Base-by-base conservation (phyloP, 2,797 vertebrate species). In the Lateolabrax maculatus region DNA sequence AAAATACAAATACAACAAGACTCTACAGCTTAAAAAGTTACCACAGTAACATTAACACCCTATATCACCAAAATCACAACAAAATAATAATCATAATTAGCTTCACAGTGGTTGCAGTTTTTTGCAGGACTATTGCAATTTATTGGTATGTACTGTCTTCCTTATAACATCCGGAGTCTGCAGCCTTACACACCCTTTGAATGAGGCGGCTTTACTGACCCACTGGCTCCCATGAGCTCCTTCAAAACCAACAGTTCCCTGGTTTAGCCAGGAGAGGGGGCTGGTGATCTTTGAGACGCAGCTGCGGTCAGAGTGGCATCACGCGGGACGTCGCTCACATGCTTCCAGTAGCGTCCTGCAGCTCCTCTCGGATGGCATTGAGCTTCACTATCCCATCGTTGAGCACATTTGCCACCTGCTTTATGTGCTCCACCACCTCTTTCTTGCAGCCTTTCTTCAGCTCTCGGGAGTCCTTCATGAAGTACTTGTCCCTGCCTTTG, bases 401-500 rank as follows among this genome's bases (percentile, higher is more conserved):
- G 13, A 96, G 92, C 23, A 87, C 13, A 0, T 65, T 83, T 0
- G 93, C 94, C 64, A 94, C 78, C 7, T 73, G 64, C 29, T 85
- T 89, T 23, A 96, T 93, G 11, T 90, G 72, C n/a, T 1, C 18
- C 34, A 94, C 94, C 15, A 95, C 74, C 83, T 94, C 93, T 0
- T 84, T 94, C 87, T 87, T 94, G 66, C 85, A 91, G 29, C 90
- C 89, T n/a, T 92, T 94, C 89, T 93, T 95, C 71, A 95, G 84
- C 77, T 95, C 94, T 1, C 92, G 71, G 0, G 91, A 77, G 62
- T 95, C 94, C 70, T 94, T 96, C 41, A 79, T 18, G 49, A 95
- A 96, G 89, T 87, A 95, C 71, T 89, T 85, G 77, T 96, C 95
- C 52, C 96, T 93, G 31, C 91, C 94, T 31, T 78, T 75, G 52